Conservation (phyloP, 2,888 invertebrate species). For the Timandra comae region DNA sequence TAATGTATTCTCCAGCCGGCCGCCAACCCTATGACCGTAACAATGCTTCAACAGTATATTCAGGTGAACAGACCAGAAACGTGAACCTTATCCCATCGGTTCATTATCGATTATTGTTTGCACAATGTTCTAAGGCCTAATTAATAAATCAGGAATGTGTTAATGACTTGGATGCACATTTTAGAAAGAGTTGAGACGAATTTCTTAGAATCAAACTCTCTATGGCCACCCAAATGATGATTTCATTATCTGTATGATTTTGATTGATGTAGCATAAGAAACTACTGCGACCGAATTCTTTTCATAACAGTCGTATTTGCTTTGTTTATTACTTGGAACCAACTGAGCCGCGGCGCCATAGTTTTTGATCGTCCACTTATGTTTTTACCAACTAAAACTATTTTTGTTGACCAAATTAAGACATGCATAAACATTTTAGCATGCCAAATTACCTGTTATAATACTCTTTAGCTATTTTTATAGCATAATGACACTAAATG, state of each 20-base stretch:
- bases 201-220: constrained; percentile 64
- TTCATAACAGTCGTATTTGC: constrained; percentile 63
- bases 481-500: too few relatives aligned
- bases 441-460: too few relatives aligned
- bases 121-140: constrained; percentile 47
- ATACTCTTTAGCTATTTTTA: background rate
- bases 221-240: constrained; percentile 77
- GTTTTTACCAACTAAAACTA: constrained; percentile 5
- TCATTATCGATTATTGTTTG: constrained; percentile 11
- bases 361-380: constrained; percentile 48
- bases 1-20: too few relatives aligned
- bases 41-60: too few relatives aligned
- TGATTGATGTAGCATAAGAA: constrained; percentile 75
- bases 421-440: constrained; percentile 3
- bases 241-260: constrained; percentile 77
- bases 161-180: constrained; percentile 59
- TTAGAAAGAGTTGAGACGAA: constrained; percentile 38
- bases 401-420: constrained; percentile 15
- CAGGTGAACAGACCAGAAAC: too few relatives aligned
- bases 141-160: constrained; percentile 76
- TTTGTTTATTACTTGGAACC: constrained; percentile 73
- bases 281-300: constrained; percentile 64
- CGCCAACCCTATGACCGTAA: too few relatives aligned
- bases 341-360: constrained; percentile 70
- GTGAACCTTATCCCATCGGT: constrained; percentile 4